A percentile compares a stretch with the other conserved stretches of the same genome.
Evolutionary conservation across 2,113 vertebrate genomes (phyloP).

Genomic region (Syngnathoides biaculeatus): DNA sequence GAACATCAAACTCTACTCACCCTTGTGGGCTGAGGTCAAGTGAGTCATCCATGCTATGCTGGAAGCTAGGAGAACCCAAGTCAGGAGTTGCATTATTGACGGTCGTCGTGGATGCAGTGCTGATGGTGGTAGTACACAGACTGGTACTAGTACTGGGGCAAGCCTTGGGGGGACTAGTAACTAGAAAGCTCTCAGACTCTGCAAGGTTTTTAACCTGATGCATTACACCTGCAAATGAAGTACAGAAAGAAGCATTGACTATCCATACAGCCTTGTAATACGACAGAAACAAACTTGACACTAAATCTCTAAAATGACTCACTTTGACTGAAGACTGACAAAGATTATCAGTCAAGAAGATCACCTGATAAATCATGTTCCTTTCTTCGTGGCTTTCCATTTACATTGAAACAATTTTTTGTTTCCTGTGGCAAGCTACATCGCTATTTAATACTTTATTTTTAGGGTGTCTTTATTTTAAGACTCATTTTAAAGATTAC

Average conservation of each 20-base stretch:
- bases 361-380: not conserved
- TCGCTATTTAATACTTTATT: too few species aligned
- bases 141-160: slow-evolving; percentile 89
- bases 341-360: not conserved
- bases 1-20: slow-evolving; percentile 65
- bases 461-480: too few species aligned
- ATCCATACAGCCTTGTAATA: not conserved
- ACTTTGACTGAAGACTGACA: not conserved
- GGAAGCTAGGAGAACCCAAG: slow-evolving; percentile 92
- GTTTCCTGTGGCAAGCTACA: too few species aligned
- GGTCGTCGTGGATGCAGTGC: slow-evolving; percentile 83
- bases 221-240: slow-evolving; percentile 87
- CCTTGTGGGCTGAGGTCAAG: slow-evolving; percentile 97
- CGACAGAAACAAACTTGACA: not conserved
- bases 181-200: slow-evolving; percentile 88
- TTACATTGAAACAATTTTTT: too few species aligned
- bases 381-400: not conserved
- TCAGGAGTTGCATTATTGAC: slow-evolving; percentile 84
- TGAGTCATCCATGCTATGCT: slow-evolving; percentile 96
- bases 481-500: too few species aligned
- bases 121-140: slow-evolving; percentile 86
- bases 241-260: not conserved
- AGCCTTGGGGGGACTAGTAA: slow-evolving; percentile 90
- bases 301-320: not conserved
- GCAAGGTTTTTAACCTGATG: slow-evolving; percentile 98